Conservation (phyloP, 2,888 invertebrate genomes). For the Nomada ferruginata region DNA sequence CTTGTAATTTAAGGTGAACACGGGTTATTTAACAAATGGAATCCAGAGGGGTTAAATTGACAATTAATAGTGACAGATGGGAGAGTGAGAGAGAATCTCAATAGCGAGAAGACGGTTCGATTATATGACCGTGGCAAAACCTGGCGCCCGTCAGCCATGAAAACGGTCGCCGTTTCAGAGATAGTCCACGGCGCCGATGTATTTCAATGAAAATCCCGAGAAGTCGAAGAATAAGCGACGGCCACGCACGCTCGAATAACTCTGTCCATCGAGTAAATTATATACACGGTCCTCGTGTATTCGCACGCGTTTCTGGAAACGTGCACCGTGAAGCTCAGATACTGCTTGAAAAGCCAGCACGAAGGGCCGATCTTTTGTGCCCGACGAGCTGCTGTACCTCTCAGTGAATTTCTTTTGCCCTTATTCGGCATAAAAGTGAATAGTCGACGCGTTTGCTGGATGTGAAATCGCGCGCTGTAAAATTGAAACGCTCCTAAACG, state of each 20-base stretch:
- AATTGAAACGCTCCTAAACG: constrained; percentile 10
- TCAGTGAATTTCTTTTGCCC: constrained; percentile 11
- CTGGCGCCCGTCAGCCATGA: constrained; percentile 19
- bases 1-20: neutral
- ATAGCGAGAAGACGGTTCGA: constrained; percentile 3
- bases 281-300: constrained; percentile 27
- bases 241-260: constrained; percentile 40
- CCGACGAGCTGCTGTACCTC: constrained; percentile 7
- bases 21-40: too few species aligned
- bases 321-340: constrained; percentile 37
- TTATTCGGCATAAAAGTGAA: constrained; percentile 14
- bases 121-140: constrained; percentile 27
- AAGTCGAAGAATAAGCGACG: constrained; percentile 35
- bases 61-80: neutral
- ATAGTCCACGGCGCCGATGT: constrained; percentile 8
- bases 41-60: neutral
- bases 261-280: constrained; percentile 48
- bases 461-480: constrained; percentile 4
- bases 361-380: constrained; percentile 38
- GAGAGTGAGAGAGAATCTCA: neutral
- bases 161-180: constrained; percentile 23
- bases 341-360: constrained; percentile 30
- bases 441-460: neutral
- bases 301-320: constrained; percentile 38
- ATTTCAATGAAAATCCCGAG: constrained; percentile 39